Evolutionary conservation across 1,140 invertebrate genomes (phyloP).

Genomic region (Pentalonia nigronervosa): DNA sequence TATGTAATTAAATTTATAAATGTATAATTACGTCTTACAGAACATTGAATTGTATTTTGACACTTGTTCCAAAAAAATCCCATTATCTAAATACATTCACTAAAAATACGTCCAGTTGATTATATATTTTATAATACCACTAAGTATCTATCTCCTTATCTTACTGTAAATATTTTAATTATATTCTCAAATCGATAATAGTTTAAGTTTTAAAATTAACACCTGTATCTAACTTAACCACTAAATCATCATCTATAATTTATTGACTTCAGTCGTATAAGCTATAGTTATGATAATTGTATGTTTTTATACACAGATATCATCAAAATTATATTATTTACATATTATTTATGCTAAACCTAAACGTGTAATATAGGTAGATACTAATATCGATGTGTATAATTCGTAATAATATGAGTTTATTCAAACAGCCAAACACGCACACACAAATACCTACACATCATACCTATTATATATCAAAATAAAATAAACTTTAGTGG

Average conservation of each 20-base stretch:
- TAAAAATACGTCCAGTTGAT: not conserved
- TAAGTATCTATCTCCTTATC: not conserved
- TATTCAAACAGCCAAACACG: not conserved
- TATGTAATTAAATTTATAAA: not conserved
- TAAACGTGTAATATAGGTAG: not conserved
- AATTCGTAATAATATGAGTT: not conserved
- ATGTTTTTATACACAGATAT: not conserved
- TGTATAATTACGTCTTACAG: not conserved
- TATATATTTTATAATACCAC: not conserved
- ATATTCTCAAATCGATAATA: not conserved
- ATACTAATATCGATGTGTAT: not conserved
- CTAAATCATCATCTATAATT: not conserved
- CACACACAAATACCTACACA: not conserved
- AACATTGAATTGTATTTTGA: not conserved
- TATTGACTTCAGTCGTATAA: not conserved
- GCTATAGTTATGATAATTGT: constrained; percentile 15
- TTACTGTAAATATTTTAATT: not conserved
- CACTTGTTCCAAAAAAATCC: not conserved
- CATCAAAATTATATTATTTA: not conserved
- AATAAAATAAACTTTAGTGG: not conserved
- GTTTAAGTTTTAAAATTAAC: not conserved
- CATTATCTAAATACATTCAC: not conserved
- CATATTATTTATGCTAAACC: not conserved
- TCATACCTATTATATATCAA: not conserved
- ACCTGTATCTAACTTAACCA: not conserved